Evolutionary conservation across 2,797 vertebrate genomes (phyloP), one percentile per base, ranked within the genome.

Genomic region (Anas bahamensis): DNA sequence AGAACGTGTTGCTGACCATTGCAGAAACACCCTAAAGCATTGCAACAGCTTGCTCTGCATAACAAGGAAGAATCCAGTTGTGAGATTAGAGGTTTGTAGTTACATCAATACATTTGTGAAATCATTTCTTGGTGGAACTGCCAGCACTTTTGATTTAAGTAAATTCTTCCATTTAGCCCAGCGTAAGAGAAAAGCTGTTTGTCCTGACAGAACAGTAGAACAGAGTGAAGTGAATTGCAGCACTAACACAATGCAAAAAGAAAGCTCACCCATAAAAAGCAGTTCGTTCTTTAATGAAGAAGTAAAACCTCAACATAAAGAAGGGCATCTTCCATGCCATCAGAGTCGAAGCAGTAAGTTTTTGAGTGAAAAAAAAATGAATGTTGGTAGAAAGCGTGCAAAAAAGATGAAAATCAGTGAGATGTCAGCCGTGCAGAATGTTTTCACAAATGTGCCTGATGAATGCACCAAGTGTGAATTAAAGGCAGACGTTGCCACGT

Each of bases 381-480:
- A 28, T 88, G 22, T 28, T 74, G 63, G 81, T 69, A 96, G 91
- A 95, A 97, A 92, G 75, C 46, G 22, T 72, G 95, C 83, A 44
- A 97, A 97, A 94, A 97, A 59, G 16, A 48, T 87, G 33, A 97
- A 97, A 82, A 80, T 95, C 35, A n/a, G 59, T 31, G 95, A 96
- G 85, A 91, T 96, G 76, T 80, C 61, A 19, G 18, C 59, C 55
- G 29, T n/a, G 39, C 86, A 89, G 74, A 79, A 59, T 71, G 59
- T 73, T 86, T 90, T 83, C 53, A 60, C 72, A 82, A 86, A 46
- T 4, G 1, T 50, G 17, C 46, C n/a, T 93, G 71, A 72, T 81
- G 95, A 83, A 59, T 44, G 60, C 12, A 33, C 37, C 33, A 48
- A 91, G 63, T 48, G 35, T 63, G 33, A 84, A 33, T 82, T 96